phyloP scores from a whole-genome alignment of 2,113 vertebrate genomes.

The Nesoenas mayeri region DNA sequence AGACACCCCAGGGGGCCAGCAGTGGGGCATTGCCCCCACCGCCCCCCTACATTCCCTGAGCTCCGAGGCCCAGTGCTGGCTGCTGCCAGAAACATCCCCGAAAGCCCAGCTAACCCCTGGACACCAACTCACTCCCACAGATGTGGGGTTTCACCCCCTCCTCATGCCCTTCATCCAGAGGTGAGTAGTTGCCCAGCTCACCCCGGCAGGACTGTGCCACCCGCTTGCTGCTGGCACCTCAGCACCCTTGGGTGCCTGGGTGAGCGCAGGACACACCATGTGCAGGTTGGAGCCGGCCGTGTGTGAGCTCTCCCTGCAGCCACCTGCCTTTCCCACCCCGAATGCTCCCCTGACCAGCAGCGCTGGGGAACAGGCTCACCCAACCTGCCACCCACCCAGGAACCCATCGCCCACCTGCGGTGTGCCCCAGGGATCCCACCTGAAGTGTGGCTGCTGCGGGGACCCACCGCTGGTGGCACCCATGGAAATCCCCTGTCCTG shows the following conservation, averaged over 20 bases:
- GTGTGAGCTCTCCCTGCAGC: background rate
- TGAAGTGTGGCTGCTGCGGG: background rate
- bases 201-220: accelerated
- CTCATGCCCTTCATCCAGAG: accelerated
- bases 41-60: background rate
- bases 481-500: background rate
- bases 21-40: no score
- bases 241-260: background rate
- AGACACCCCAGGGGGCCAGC: background rate
- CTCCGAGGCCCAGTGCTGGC: accelerated
- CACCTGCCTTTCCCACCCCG: background rate
- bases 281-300: accelerated
- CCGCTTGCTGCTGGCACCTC: background rate
- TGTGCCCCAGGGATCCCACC: background rate
- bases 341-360: background rate
- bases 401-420: accelerated
- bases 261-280: background rate
- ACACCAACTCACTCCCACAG: background rate
- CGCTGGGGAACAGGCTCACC: background rate
- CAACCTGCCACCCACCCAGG: accelerated
- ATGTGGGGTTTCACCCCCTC: background rate
- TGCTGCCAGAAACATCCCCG: background rate
- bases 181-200: accelerated
- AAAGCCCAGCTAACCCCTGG: accelerated
- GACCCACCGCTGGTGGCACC: background rate